phyloP scores from a whole-genome alignment of 2,888 invertebrate species.

The Stenchaetothrips biformis region DNA sequence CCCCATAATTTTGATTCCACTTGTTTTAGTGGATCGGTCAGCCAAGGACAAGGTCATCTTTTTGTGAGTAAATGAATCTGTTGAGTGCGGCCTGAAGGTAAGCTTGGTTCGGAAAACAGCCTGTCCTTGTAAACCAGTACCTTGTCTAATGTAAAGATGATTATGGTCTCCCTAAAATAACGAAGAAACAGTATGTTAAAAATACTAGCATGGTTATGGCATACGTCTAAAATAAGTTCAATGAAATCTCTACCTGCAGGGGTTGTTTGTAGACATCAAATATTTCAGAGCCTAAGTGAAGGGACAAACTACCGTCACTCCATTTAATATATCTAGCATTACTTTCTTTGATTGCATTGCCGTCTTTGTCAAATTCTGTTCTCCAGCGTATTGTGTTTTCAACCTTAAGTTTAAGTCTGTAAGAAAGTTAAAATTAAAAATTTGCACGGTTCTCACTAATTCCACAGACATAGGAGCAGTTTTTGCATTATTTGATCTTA shows the following conservation, averaged over 20 bases:
- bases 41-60: slow-evolving; percentile 98
- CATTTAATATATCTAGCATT: slow-evolving; percentile 93
- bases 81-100: slow-evolving; percentile 96
- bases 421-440: slow-evolving; percentile 3
- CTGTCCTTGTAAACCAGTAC: slow-evolving; percentile 95
- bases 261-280: slow-evolving; percentile 97
- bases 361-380: slow-evolving; percentile 73
- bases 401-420: slow-evolving; percentile 81
- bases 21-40: slow-evolving; percentile 87
- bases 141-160: slow-evolving; percentile 95
- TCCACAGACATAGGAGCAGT: not conserved
- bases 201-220: not conserved
- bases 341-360: slow-evolving; percentile 78
- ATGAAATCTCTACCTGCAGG: slow-evolving; percentile 56
- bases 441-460: not conserved
- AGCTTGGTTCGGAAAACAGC: slow-evolving; percentile 95
- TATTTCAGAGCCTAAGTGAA: slow-evolving; percentile 94
- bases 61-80: slow-evolving; percentile 96
- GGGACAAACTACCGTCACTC: slow-evolving; percentile 97
- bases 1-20: slow-evolving; percentile 92
- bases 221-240: not conserved
- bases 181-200: slow-evolving; percentile 17
- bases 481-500: slow-evolving; percentile 39
- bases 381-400: slow-evolving; percentile 98
- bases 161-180: slow-evolving; percentile 82